Base-by-base conservation (phyloP, 2,888 invertebrate species). In the Myathropa florea region DNA sequence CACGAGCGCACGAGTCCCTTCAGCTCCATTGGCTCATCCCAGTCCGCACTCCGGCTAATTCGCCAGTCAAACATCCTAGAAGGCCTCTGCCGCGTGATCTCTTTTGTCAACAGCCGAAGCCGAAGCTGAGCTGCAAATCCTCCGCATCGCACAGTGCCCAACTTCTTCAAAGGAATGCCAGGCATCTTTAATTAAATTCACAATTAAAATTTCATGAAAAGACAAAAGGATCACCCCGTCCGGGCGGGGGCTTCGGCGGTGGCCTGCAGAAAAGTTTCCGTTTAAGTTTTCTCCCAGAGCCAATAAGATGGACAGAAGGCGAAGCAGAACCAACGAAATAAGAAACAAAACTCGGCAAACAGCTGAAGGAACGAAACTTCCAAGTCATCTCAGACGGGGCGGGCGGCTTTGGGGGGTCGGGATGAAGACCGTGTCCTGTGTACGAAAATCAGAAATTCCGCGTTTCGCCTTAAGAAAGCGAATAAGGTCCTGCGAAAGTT, bases 171-270 rank as follows among this genome's bases (percentile, higher is more conserved):
- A 90, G 89, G 91, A 90, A 91, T 90, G 88, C 89, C 83, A 82
- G 89, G 90, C 90, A 90, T 90, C 89, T 90, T 90, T 91, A 91
- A 91, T 90, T 91, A 91, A 91, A 91, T 90, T 90, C 90, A 89
- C 89, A 90, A 90, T 90, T 90, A 90, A 90, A 90, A 90, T 90
- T 90, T 88, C 89, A 90, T 90, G 89, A 78, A 86, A 86, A 83
- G 86, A 82, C 86, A 86, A 86, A 81, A 86, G 86, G 86, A 86
- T 71, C 65, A 33, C 23, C 67, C 28, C 30, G 55, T 33, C 33
- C 30, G n/a, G 57, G 23, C 6, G 63, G 65, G 23, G 59, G 60
- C 10, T 24, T 23, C 57, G 46, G 53, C 59, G 28, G 71, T 14
- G 63, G 26, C 18, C n/a, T 53, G 60, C 28, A 39, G 4, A 73